Base-by-base conservation (phyloP, 2,888 invertebrate species). In the Meiosimyza decipiens region DNA sequence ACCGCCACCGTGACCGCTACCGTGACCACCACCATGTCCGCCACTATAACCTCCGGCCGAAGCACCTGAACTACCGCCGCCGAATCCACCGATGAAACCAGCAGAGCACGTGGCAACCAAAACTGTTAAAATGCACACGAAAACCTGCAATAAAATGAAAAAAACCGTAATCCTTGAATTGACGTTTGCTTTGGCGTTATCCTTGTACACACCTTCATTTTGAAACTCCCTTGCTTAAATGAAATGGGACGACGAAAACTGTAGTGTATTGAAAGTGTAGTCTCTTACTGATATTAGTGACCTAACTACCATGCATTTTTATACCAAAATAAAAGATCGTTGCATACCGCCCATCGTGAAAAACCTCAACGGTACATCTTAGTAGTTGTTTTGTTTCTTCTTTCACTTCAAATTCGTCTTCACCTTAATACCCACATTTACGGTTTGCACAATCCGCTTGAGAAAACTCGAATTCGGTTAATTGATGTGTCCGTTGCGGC, bases 71-170 rank as follows among this genome's bases (percentile, higher is more conserved):
- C 62, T 70, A n/a, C 71, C 73, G 47, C 11, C 49, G 22, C 66
- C 70, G 16, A 18, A 15, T 55, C 72, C 68, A 16, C 73, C 72
- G 33, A 77, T 40, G 40, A 77, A 73, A 9, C 77, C 74, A 15
- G 74, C 77, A 9, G 75, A 76, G 70, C 74, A 74, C 50, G 72
- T 71, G 50, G 73, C 74, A 54, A 72, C 73, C 75, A 77, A 72
- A 66, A 71, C 63, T 50, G 74, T 71, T 49, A 77, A 73, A 60
- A 76, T 28, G 69, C 76, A 77, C 33, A 76, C 71, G 60, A 76
- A 76, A 60, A 73, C 65, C 78, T 78, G 66, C 7, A 70, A 76
- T 49, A 68, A 62, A 52, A 62, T 16, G 22, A 51, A 13, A 13
- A 13, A 18, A 50, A n/a, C 12, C 18, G 13, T 68, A 57, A 67